These are phyloP conservation scores for Eumaeus atala DNA, from an alignment of 1,140 invertebrate genomes.

Conservation along the genomic window DNA sequence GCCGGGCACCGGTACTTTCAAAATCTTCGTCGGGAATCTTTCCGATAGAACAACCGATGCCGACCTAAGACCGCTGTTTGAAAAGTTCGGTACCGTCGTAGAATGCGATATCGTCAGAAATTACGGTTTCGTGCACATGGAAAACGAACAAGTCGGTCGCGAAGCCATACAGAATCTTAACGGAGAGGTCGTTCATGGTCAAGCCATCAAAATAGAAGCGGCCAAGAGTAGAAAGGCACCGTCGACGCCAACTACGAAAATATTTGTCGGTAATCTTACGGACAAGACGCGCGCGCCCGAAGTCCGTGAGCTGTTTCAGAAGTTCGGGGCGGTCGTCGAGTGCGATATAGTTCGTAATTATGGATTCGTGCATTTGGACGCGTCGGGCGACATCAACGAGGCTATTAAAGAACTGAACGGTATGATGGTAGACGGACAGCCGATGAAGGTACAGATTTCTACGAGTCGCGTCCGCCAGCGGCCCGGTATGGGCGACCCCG, in stretches of 20 bases:
- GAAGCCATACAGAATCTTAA: constrained; percentile 94
- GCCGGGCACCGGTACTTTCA: constrained; percentile 93
- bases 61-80: constrained; percentile 92
- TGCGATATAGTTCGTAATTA: constrained; percentile 94
- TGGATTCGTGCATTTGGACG: constrained; percentile 92
- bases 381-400: constrained; percentile 87
- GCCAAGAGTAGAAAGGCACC: constrained; percentile 89
- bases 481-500: constrained; percentile 95
- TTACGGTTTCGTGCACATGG: constrained; percentile 98
- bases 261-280: constrained; percentile 92
- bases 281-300: constrained; percentile 91
- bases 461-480: constrained; percentile 92
- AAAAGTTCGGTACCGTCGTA: constrained; percentile 95
- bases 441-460: constrained; percentile 92
- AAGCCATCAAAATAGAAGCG: constrained; percentile 93
- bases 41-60: constrained; percentile 90
- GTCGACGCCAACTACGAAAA: constrained; percentile 90
- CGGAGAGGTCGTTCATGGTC: constrained; percentile 89
- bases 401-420: constrained; percentile 91
- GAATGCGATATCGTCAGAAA: constrained; percentile 98
- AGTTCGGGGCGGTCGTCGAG: constrained; percentile 91
- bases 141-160: constrained; percentile 91
- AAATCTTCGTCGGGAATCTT: constrained; percentile 96
- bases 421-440: constrained; percentile 87
- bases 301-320: constrained; percentile 89